These are phyloP conservation scores for Hypolimnas misippus DNA, from an alignment of 2,888 invertebrate species.

Conservation along the genomic window DNA sequence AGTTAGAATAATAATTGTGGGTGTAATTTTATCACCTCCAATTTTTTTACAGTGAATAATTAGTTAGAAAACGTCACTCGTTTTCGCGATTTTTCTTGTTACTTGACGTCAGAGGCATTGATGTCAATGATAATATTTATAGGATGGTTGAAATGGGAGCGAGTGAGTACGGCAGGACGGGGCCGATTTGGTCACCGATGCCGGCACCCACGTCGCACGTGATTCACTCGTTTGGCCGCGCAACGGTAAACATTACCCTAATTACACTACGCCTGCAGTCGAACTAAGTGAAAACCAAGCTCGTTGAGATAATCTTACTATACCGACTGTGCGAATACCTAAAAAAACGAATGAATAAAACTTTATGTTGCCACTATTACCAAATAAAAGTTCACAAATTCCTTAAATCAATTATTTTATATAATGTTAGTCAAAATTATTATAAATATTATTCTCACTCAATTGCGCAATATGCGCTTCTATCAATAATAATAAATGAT, in stretches of 20 bases:
- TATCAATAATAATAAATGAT: no score
- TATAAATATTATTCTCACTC: no score
- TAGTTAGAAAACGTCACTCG: constrained; percentile 26
- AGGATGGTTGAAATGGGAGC: constrained; percentile 55
- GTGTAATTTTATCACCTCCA: background rate
- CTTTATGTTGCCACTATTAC: no score
- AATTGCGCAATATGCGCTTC: no score
- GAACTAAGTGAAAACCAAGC: constrained; percentile 13
- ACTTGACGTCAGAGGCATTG: constrained; percentile 49
- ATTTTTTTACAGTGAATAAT: constrained; percentile 16
- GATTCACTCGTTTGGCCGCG: constrained; percentile 76
- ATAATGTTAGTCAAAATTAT: no score
- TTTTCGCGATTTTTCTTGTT: constrained; percentile 42
- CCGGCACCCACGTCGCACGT: constrained; percentile 66
- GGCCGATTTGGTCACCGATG: constrained; percentile 67
- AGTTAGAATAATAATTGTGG: background rate
- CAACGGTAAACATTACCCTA: constrained; percentile 76
- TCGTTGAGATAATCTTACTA: background rate
- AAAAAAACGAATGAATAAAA: no score
- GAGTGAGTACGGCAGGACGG: constrained; percentile 62
- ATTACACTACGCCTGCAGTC: constrained; percentile 63
- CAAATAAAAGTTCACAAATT: no score
- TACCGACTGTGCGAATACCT: no score
- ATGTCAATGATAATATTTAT: constrained; percentile 54
- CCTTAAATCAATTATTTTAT: no score